Base-by-base conservation (phyloP, 2,888 invertebrate genomes). In the Netelia fuscicornis region DNA sequence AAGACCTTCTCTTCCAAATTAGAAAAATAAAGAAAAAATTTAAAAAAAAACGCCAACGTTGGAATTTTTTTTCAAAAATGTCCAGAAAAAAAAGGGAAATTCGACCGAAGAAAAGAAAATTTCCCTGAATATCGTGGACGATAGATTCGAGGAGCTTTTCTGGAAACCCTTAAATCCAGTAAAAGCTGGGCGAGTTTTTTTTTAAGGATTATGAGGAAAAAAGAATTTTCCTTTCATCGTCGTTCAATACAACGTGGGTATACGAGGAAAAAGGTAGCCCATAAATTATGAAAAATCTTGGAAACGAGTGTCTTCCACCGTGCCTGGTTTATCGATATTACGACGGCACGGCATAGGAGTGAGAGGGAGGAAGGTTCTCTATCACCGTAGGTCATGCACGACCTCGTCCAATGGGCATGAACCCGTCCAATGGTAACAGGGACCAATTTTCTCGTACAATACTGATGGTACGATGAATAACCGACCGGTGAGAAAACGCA, bases 201-300 rank as follows among this genome's bases (percentile, higher is more conserved):
- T 48, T 13, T 48, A 48, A 3, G 13, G 13, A 48, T 48, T 13
- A 58, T 58, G 23, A 9, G 9, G 1, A 58, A 58, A 1, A 58
- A 20, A 58, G n/a, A 56, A 20, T 20, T 65, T 9, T 65, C 65
- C 23, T 52, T 48, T n/a, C 68, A 25, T 13, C n/a, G 44, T 60
- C 1, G 10, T 25, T 9, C 56, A 64, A 42, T 64, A 52, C 30
- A 52, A 20, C 48, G 48, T 25, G 68, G 71, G 8, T 75, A 17
- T 44, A 71, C 20, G 72, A 20, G 71, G 1, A 76, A 13, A 54
- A 44, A 37, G 80, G 48, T 37, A 48, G 37, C n/a, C 37, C 62
- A 81, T 84, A 62, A 76, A 84, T 72, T 81, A 84, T 84, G 62
- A 72, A 77, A 64, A 68, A 72, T 30, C 77, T 56, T 77, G 48